Base-by-base conservation (phyloP, 2,797 vertebrate genomes). In the Microctenopoma stevenorrisi region DNA sequence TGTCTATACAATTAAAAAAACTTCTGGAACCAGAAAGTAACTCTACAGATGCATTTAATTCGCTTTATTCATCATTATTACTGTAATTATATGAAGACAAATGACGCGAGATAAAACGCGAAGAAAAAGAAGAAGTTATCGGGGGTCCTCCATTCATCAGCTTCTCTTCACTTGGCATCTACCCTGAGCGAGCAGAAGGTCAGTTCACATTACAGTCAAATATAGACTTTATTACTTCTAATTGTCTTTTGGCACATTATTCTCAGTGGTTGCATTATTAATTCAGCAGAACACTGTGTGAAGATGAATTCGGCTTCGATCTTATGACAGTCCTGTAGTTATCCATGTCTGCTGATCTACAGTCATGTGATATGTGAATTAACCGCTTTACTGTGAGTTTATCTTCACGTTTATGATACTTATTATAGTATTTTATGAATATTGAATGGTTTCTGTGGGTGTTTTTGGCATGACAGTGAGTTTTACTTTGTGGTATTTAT, bases 171-270 rank as follows among this genome's bases (percentile, higher is more conserved):
- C 59, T 56, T 9, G 12, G 46, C 64, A 14, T 12, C 42, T 25
- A 25, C 33, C 57, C 59, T 1, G 68, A 53, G 58, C 51, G 79
- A 65, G 38, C 63, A 16, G 44, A 62, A 85, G 86, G 87, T 90
- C 68, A 62, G 87, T 88, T 57, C 52, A 74, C 56, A 10, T 59
- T 56, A 2, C 44, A 0, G 0, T 14, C 7, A 12, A 13, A 11
- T 84, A 28, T 38, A 73, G 0, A 15, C 7, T 37, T 28, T 18
- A 54, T 47, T 38, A 1, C 49, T 11, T 46, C 3, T 44, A 1
- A 14, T 54, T 42, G 0, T n/a, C 0, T 26, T 14, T 44, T 7
- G 4, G 14, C 2, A 0, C 0, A 1, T 0, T 0, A 7, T 15
- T 9, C 6, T 0, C 3, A 2, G 15, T 10, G 0, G 0, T 0